phyloP scores from a whole-genome alignment of 2,797 vertebrate species.

The Poeciliopsis infans region DNA sequence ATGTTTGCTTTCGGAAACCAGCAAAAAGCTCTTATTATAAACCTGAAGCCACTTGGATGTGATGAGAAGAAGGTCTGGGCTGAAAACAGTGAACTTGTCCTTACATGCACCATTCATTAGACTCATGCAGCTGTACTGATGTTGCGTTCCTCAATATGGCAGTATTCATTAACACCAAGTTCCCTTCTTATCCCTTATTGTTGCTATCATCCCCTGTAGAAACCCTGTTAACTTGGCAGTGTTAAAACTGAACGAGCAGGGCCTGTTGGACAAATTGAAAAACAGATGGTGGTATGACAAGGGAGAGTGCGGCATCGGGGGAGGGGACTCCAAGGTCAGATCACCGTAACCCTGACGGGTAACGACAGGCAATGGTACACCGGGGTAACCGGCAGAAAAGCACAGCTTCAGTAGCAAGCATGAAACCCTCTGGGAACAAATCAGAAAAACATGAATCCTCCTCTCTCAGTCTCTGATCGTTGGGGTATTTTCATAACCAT shows the following conservation, averaged over 20 bases:
- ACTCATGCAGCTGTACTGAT: conserved; percentile 35
- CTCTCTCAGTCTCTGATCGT: conserved; percentile 6
- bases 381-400: conserved; percentile 93
- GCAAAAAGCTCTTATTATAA: neutral
- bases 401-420: neutral
- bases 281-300: conserved; percentile 99
- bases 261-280: conserved; percentile 99
- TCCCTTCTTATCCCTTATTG: conserved; percentile 88
- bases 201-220: conserved; percentile 86
- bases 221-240: conserved; percentile 99
- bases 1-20: neutral
- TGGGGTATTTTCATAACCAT: conserved; percentile 28
- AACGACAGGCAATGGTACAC: conserved; percentile 81
- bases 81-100: conserved; percentile 27
- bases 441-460: neutral
- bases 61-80: conserved; percentile 19
- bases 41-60: neutral
- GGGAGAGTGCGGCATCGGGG: conserved; percentile 98
- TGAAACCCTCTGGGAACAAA: conserved; percentile 44
- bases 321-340: conserved; percentile 99
- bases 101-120: conserved; percentile 9
- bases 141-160: conserved; percentile 36
- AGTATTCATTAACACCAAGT: conserved; percentile 73
- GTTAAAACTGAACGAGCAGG: conserved; percentile 99
- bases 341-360: conserved; percentile 84